Evolutionary conservation across 2,888 invertebrate species (phyloP).

Genomic region (Trissolcus brochymenae): DNA sequence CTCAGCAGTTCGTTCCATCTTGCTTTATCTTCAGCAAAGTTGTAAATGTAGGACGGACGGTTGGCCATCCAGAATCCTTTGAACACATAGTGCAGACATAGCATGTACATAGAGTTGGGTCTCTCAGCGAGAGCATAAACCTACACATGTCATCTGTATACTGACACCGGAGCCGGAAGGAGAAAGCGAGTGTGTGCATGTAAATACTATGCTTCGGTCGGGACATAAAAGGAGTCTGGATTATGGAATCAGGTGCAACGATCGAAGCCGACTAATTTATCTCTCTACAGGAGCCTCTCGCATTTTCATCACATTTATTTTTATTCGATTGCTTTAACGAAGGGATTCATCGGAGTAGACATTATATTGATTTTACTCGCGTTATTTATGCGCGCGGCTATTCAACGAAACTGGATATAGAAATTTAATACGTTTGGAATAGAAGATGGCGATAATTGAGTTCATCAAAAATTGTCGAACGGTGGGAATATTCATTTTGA

Average conservation of each 20-base stretch:
- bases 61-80: slow-evolving; percentile 53
- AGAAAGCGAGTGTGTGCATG: slow-evolving; percentile 47
- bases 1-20: slow-evolving; percentile 25
- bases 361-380: too few relatives aligned
- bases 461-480: too few relatives aligned
- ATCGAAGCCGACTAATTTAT: slow-evolving; percentile 45
- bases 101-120: slow-evolving; percentile 42
- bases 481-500: too few relatives aligned
- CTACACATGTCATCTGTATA: slow-evolving; percentile 51
- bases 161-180: slow-evolving; percentile 40
- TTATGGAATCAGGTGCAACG: slow-evolving; percentile 32
- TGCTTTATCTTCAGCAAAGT: slow-evolving; percentile 37
- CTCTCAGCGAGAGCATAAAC: slow-evolving; percentile 45
- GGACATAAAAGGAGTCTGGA: slow-evolving; percentile 47
- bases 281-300: slow-evolving; percentile 32
- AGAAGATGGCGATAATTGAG: too few relatives aligned
- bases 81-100: slow-evolving; percentile 53
- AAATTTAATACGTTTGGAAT: too few relatives aligned
- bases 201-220: slow-evolving; percentile 48
- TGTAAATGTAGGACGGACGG: slow-evolving; percentile 55
- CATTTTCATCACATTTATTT: slow-evolving; percentile 48
- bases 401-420: too few relatives aligned
- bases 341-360: slow-evolving; percentile 30
- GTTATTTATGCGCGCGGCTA: too few relatives aligned
- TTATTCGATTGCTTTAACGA: slow-evolving; percentile 41